Evolutionary conservation across 2,888 invertebrate species (phyloP).

Genomic region (Calliopum simillimum): DNA sequence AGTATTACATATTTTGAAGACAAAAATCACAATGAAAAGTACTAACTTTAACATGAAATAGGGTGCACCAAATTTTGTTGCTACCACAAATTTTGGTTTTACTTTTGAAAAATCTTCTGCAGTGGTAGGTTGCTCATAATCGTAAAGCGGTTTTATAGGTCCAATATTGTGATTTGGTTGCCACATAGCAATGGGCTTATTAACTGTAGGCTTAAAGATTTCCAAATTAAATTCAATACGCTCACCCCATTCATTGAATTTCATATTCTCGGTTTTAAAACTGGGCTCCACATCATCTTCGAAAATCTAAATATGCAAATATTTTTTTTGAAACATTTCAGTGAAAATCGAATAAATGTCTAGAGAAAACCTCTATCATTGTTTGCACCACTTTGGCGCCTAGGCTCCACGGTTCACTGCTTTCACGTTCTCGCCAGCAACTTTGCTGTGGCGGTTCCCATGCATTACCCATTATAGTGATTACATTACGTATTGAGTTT

Average conservation of each 20-base stretch:
- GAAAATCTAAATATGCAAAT: slow-evolving; percentile 70
- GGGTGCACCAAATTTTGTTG: slow-evolving; percentile 82
- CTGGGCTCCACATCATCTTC: slow-evolving; percentile 71
- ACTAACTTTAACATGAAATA: slow-evolving; percentile 73
- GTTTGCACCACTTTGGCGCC: slow-evolving; percentile 76
- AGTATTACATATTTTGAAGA: neutral
- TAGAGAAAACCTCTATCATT: slow-evolving; percentile 72
- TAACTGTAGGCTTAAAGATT: slow-evolving; percentile 67
- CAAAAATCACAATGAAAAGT: slow-evolving; percentile 25
- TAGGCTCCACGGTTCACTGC: slow-evolving; percentile 66
- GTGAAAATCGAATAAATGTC: neutral
- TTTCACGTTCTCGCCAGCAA: slow-evolving; percentile 10
- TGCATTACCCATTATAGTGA: slow-evolving; percentile 49
- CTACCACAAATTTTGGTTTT: slow-evolving; percentile 75
- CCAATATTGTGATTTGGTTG: slow-evolving; percentile 58
- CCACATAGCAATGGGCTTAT: slow-evolving; percentile 67
- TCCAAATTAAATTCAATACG: slow-evolving; percentile 69
- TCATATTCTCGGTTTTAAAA: slow-evolving; percentile 74
- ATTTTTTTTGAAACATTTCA: neutral
- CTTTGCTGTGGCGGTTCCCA: slow-evolving; percentile 19
- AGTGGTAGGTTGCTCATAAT: slow-evolving; percentile 40
- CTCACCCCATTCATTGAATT: slow-evolving; percentile 71
- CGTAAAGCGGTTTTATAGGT: slow-evolving; percentile 45
- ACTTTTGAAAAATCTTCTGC: slow-evolving; percentile 71
- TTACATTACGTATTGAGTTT: slow-evolving; percentile 69